Conservation (phyloP, 2,113 vertebrate species). For the Anolis carolinensis region DNA sequence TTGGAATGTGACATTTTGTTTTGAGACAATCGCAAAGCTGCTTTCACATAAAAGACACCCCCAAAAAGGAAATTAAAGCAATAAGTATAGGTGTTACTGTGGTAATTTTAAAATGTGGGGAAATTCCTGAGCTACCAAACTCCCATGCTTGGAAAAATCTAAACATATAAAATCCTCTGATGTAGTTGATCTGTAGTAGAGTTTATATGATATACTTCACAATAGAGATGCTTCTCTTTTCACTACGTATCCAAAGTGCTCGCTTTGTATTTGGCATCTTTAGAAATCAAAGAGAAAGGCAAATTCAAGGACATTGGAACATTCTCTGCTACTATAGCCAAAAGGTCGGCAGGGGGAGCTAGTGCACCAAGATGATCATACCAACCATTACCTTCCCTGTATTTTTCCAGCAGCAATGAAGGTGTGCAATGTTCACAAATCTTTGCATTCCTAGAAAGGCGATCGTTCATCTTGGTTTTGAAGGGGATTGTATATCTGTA, state of each 20-base stretch:
- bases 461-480: slow-evolving; percentile 1
- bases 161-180: background rate
- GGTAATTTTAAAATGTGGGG: too few species aligned
- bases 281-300: background rate
- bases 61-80: too few species aligned
- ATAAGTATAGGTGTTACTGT: too few species aligned
- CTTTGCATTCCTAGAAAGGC: slow-evolving; percentile 18
- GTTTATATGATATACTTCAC: background rate
- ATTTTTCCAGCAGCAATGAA: background rate
- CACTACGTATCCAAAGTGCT: background rate
- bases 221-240: background rate
- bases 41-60: too few species aligned
- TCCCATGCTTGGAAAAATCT: background rate
- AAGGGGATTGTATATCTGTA: too few species aligned
- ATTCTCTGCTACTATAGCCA: background rate
- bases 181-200: background rate
- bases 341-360: slow-evolving; percentile 11
- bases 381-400: background rate
- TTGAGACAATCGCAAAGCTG: too few species aligned
- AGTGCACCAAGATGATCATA: background rate
- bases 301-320: slow-evolving; percentile 3
- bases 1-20: too few species aligned
- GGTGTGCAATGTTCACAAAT: background rate
- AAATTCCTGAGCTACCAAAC: background rate
- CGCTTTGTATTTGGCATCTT: background rate